Conservation (phyloP, 2,888 invertebrate genomes). For the Aporophyla nigra region DNA sequence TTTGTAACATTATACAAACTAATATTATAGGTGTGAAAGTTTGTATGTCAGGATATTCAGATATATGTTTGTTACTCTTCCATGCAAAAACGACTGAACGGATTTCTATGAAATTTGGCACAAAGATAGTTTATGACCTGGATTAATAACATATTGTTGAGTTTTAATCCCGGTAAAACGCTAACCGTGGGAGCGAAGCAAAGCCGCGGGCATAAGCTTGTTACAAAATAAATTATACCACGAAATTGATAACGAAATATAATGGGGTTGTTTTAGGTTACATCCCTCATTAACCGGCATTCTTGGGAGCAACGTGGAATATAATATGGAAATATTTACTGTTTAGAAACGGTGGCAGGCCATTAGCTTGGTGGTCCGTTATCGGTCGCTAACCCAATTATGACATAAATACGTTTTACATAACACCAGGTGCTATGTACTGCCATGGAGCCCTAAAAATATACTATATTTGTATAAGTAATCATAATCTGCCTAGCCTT, state of each 20-base stretch:
- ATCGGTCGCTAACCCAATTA: background rate
- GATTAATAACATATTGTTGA: too few species aligned
- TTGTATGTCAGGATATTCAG: too few species aligned
- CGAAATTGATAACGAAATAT: slow-evolving; percentile 42
- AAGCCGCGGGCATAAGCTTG: too few species aligned
- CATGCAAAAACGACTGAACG: too few species aligned
- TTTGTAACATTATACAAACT: background rate
- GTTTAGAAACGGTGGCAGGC: background rate
- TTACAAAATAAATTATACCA: slow-evolving; percentile 37
- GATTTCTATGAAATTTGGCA: too few species aligned
- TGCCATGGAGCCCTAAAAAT: background rate
- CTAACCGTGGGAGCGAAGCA: too few species aligned
- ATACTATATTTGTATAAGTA: background rate
- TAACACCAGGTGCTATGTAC: background rate
- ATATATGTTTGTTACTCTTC: too few species aligned
- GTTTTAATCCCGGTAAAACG: too few species aligned
- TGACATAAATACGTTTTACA: background rate
- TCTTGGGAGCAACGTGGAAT: slow-evolving; percentile 21
- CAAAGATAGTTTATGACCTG: too few species aligned
- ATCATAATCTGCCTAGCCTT: too few species aligned
- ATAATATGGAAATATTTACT: slow-evolving; percentile 44
- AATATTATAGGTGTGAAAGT: too few species aligned
- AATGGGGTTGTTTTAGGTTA: slow-evolving; percentile 56
- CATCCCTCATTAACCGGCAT: slow-evolving; percentile 55
- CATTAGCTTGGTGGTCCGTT: background rate